phyloP scores from a whole-genome alignment of 2,888 invertebrate genomes.

The Athrips mouffetella region DNA sequence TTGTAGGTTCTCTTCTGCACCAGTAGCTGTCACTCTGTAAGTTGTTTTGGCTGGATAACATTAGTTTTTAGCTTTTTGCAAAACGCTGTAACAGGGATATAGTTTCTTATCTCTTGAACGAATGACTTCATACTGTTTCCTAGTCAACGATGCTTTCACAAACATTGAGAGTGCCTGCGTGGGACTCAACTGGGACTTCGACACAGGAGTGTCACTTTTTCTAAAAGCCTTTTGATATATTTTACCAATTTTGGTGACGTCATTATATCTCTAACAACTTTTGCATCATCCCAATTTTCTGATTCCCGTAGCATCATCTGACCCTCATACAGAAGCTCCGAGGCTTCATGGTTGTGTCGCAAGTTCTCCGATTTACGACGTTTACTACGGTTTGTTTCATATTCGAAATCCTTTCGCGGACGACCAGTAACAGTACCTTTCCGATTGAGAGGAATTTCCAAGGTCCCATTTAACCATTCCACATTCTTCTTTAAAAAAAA shows the following conservation, averaged over 20 bases:
- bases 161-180: slow-evolving; percentile 10
- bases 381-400: slow-evolving; percentile 20
- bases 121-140: slow-evolving; percentile 11
- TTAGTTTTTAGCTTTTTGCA: slow-evolving; percentile 12
- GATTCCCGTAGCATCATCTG: slow-evolving; percentile 21
- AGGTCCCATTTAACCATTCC: slow-evolving; percentile 17
- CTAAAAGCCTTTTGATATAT: not conserved
- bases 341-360: too few relatives aligned
- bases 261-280: slow-evolving; percentile 18
- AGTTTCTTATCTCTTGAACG: slow-evolving; percentile 1
- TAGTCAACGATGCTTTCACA: slow-evolving; percentile 8
- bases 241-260: slow-evolving; percentile 4
- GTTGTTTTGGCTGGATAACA: slow-evolving; percentile 12
- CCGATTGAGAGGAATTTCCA: slow-evolving; percentile 14
- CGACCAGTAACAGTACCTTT: slow-evolving; percentile 17
- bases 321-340: slow-evolving; percentile 22
- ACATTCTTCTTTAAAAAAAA: slow-evolving; percentile 17
- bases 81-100: slow-evolving; percentile 1
- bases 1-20: slow-evolving; percentile 7
- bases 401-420: slow-evolving; percentile 20
- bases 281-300: slow-evolving; percentile 23
- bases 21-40: slow-evolving; percentile 7
- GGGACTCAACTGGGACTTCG: not conserved
- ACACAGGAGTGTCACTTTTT: not conserved
- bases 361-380: too few relatives aligned